Base-by-base conservation (phyloP, 1,140 invertebrate genomes). In the Ericerus pela region DNA sequence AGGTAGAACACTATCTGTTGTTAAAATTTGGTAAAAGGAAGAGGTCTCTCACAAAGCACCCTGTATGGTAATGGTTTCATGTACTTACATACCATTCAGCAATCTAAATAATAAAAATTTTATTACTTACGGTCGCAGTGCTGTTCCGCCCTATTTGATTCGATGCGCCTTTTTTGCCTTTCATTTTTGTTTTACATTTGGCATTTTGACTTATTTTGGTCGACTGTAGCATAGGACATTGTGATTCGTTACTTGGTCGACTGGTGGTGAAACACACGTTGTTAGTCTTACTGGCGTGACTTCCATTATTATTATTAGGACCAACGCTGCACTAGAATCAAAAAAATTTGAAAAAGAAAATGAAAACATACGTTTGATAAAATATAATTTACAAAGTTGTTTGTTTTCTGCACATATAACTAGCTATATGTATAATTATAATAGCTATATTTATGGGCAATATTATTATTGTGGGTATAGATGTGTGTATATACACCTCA, bases 301-400 rank as follows among this genome's bases (percentile, higher is more conserved):
- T 54, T 1, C 53, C 26, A 18, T 55, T 43, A 26, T 58, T 43
- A 24, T 36, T 51, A 18, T 41, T 59, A 10, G 41, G 22, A 14
- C 70, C 65, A 8, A 65, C 67, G 64, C 80, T 82, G 65, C 76
- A 80, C 81, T 84, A 77, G 70, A 77, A 81, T 69, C 70, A 66
- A 67, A 64, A 64, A 62, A 63, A 56, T 11, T 11, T n/a, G n/a
- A n/a, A n/a, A n/a, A n/a, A n/a, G n/a, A n/a, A n/a, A n/a, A n/a
- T n/a, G n/a, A n/a, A n/a, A n/a, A n/a, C n/a, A n/a, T n/a, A n/a
- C n/a, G n/a, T n/a, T n/a, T n/a, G n/a, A n/a, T n/a, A n/a, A n/a
- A 33, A 33, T n/a, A 33, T 8, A 33, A 33, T 33, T 33, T 33
- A 10, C 30, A 33, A 33, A 33, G n/a, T 10, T 33, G n/a, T n/a